Percentiles rank a stretch among this genome's conserved stretches.
Evolutionary conservation across 1,140 invertebrate species (phyloP).

Genomic region (Gonatopus flavifemur): DNA sequence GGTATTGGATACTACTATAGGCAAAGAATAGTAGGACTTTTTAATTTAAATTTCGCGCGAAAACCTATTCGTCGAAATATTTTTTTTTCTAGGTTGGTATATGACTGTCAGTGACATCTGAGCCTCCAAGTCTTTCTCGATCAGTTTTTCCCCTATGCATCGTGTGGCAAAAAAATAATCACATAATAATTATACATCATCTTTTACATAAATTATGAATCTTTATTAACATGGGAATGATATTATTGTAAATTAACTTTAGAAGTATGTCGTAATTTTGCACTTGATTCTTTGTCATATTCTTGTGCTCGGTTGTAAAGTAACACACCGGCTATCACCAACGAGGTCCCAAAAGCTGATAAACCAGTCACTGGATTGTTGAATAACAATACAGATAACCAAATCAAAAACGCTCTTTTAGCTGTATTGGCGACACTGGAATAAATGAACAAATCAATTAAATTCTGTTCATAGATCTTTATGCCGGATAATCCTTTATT

Average conservation of each 20-base stretch:
- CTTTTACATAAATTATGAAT: no score
- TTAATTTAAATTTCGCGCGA: no score
- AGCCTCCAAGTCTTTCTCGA: no score
- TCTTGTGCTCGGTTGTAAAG: slow-evolving; percentile 76
- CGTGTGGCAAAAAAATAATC: no score
- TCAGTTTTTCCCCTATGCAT: no score
- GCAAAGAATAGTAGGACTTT: no score
- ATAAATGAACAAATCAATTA: slow-evolving; percentile 36
- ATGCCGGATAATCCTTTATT: not conserved
- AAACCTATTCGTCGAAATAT: no score
- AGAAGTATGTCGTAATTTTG: slow-evolving; percentile 40
- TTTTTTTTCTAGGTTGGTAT: no score
- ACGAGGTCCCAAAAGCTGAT: slow-evolving; percentile 74
- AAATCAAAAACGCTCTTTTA: slow-evolving; percentile 81
- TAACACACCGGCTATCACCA: slow-evolving; percentile 77
- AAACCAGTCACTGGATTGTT: slow-evolving; percentile 78
- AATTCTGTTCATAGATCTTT: not conserved
- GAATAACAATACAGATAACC: slow-evolving; percentile 80
- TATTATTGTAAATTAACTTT: slow-evolving; percentile 53
- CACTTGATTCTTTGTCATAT: slow-evolving; percentile 54
- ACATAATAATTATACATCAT: no score
- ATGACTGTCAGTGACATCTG: no score
- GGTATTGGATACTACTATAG: no score
- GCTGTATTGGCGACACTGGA: slow-evolving; percentile 84
- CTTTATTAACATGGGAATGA: slow-evolving; percentile 15